These are phyloP conservation scores for Dendronephthya gigantea DNA, from an alignment of 64 coral and sea anemone species.

Conservation along the genomic window DNA sequence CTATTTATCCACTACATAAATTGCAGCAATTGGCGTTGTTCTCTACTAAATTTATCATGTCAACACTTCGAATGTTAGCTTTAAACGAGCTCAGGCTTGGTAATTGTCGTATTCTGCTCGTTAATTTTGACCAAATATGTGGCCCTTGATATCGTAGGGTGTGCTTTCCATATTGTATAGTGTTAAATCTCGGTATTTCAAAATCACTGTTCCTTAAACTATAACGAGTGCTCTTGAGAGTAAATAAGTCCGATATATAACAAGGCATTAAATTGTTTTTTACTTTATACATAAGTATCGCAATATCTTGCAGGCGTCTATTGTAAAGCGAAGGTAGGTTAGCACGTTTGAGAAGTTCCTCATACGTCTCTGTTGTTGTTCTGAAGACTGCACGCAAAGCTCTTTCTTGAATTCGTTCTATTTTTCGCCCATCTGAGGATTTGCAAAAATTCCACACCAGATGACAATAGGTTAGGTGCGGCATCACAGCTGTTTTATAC, in stretches of 20 bases:
- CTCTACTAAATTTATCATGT: neutral
- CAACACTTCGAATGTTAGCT: neutral
- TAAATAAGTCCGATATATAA: conserved; percentile 9
- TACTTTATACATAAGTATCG: neutral
- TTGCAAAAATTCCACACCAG: conserved; percentile 8
- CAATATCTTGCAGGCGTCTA: neutral
- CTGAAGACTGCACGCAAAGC: neutral
- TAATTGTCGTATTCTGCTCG: neutral
- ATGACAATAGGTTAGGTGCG: neutral
- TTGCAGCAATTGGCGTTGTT: neutral
- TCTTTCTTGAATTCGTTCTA: neutral
- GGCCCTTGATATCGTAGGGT: neutral
- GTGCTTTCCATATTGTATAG: conserved; percentile 27
- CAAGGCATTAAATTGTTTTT: neutral
- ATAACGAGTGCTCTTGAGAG: conserved; percentile 7
- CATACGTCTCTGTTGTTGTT: neutral
- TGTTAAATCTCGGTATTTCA: conserved; percentile 31
- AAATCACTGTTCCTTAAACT: conserved; percentile 30
- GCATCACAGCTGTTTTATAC: neutral
- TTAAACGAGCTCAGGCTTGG: neutral
- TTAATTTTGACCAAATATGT: conserved; percentile 6
- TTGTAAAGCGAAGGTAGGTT: neutral
- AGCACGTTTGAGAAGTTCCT: neutral
- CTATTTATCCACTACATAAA: too few species aligned
- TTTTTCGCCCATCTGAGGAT: neutral